Percentiles rank a stretch among this genome's conserved stretches.
Evolutionary conservation across 2,888 invertebrate genomes (phyloP).

Genomic region (Orchesella flavescens): DNA sequence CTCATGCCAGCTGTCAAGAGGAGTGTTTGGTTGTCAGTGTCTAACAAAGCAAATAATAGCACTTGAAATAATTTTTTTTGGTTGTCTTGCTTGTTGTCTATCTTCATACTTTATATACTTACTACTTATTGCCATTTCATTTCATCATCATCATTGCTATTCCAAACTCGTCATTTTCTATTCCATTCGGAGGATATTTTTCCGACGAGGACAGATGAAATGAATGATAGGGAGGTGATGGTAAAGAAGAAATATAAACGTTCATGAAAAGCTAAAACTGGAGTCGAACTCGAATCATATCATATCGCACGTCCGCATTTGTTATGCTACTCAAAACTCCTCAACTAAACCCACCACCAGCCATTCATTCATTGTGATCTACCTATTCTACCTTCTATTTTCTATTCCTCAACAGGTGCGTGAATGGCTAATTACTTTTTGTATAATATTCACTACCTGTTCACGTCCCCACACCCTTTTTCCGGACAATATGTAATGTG

Average conservation of each 20-base stretch:
- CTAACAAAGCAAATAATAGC: conserved; percentile 18
- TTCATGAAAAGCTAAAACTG: not conserved
- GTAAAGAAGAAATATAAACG: not conserved
- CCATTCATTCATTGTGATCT: conserved; percentile 23
- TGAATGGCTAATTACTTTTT: conserved; percentile 49
- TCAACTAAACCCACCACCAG: not conserved
- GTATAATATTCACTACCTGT: conserved; percentile 9
- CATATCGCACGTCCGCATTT: conserved; percentile 5
- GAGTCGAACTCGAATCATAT: not conserved
- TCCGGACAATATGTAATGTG: conserved; percentile 18
- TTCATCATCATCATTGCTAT: conserved; percentile 1
- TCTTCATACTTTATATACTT: no score
- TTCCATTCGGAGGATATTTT: conserved; percentile 14
- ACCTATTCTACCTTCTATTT: not conserved
- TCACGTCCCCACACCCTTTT: conserved; percentile 11
- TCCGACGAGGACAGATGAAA: conserved; percentile 2
- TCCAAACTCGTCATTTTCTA: not conserved
- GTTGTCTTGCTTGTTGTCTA: not conserved
- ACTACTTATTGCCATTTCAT: not conserved
- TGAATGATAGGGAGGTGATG: not conserved
- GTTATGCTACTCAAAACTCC: conserved; percentile 4
- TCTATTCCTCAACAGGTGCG: conserved; percentile 40
- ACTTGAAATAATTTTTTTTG: not conserved
- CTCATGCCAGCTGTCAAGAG: conserved; percentile 22
- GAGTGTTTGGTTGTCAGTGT: conserved; percentile 16